Conservation (phyloP, 2,888 invertebrate genomes). For the Agapostemon virescens region DNA sequence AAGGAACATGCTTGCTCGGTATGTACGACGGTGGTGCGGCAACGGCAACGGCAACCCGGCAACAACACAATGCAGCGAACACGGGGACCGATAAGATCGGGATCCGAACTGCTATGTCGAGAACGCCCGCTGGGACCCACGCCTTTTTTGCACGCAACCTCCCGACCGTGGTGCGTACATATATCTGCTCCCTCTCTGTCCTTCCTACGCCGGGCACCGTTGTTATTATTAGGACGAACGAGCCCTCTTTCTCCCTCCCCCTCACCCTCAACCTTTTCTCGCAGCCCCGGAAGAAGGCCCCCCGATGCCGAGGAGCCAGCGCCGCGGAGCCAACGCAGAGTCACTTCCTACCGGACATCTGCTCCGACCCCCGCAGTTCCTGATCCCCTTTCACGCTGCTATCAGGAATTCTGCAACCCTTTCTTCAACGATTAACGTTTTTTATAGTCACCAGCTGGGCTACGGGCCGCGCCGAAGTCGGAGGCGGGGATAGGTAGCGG, state of each 20-base stretch:
- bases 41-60: constrained; percentile 58
- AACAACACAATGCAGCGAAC: constrained; percentile 75
- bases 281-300: constrained; percentile 60
- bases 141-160: constrained; percentile 74
- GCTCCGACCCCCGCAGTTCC: constrained; percentile 46
- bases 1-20: background rate
- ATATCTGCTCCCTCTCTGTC: constrained; percentile 43
- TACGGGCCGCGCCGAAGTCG: background rate
- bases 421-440: constrained; percentile 23
- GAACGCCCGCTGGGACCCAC: constrained; percentile 76
- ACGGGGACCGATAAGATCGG: constrained; percentile 75
- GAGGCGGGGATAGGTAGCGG: background rate
- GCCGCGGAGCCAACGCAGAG: constrained; percentile 47
- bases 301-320: constrained; percentile 49
- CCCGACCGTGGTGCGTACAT: constrained; percentile 57
- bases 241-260: constrained; percentile 29
- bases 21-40: constrained; percentile 49
- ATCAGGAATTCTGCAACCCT: constrained; percentile 44
- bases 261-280: constrained; percentile 5
- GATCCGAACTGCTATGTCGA: constrained; percentile 73
- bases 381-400: constrained; percentile 11
- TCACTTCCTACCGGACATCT: constrained; percentile 71
- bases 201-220: constrained; percentile 45
- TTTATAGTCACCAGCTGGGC: background rate
- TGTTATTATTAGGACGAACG: constrained; percentile 67